phyloP scores from a whole-genome alignment of 2,888 invertebrate genomes.

The Volucella bombylans region DNA sequence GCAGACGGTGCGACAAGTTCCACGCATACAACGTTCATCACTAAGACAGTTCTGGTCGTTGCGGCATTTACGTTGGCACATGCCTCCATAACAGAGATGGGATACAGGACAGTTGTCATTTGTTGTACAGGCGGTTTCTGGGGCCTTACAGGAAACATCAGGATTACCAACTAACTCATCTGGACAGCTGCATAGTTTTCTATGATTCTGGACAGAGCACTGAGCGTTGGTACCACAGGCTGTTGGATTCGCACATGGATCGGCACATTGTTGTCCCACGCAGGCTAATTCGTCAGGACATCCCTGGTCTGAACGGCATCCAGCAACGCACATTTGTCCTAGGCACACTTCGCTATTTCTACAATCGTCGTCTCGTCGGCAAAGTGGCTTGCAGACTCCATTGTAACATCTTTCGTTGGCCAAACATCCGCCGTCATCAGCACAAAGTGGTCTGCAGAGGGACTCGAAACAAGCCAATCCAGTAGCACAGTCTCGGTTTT shows the following conservation, averaged over 20 bases:
- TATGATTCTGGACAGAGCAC: conserved; percentile 88
- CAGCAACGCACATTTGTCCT: conserved; percentile 89
- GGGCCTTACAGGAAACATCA: conserved; percentile 88
- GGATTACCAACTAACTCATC: conserved; percentile 89
- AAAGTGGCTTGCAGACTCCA: conserved; percentile 93
- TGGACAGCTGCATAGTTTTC: conserved; percentile 89
- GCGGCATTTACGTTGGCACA: conserved; percentile 90
- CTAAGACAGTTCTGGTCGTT: conserved; percentile 91
- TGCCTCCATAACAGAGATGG: conserved; percentile 89
- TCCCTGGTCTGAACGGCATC: conserved; percentile 91
- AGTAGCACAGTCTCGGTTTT: conserved; percentile 89
- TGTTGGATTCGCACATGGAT: conserved; percentile 89
- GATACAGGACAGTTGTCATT: conserved; percentile 88
- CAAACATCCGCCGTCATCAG: conserved; percentile 89
- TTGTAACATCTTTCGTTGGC: conserved; percentile 87
- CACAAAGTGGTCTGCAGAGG: conserved; percentile 90
- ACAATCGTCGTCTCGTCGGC: conserved; percentile 93
- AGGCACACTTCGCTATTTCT: conserved; percentile 93
- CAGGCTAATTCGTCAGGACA: conserved; percentile 90
- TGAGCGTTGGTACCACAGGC: conserved; percentile 92
- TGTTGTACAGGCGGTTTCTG: conserved; percentile 85
- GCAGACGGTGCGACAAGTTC: conserved; percentile 92
- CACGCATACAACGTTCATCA: conserved; percentile 92
- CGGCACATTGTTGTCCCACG: conserved; percentile 89
- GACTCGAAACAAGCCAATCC: conserved; percentile 89